Evolutionary conservation across 1,140 invertebrate species (phyloP), one percentile per base, ranked within the genome.

Genomic region (Lasaia peninsularis): DNA sequence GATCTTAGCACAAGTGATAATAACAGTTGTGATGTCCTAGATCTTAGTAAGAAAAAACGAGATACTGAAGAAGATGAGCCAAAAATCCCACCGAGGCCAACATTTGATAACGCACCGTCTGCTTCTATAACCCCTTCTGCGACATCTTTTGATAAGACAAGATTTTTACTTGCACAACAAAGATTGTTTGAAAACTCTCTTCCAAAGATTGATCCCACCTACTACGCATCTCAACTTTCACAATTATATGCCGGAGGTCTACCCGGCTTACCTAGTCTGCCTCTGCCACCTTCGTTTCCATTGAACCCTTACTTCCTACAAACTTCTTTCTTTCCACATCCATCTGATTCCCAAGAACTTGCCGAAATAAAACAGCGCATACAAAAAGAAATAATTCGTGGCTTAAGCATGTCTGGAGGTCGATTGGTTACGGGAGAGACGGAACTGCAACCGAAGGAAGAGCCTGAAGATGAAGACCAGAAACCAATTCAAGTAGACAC

Each of bases 11-110:
- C 94, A 87, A 81, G 71, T 63, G 88, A 89, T 33, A 86, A 81
- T 51, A 86, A 88, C 51, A 88, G 79, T 58, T 88, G 86, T 54
- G 94, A 96, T 82, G 95, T 95, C 2, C 82, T 98, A n/a, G 96
- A 98, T 86, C 91, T 98, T 60, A 96, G 95, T 73, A 95, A 95
- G 65, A 97, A 96, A 78, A 93, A 91, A 58, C 73, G 78, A n/a
- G 83, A 88, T 11, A 73, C 71, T 18, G 88, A 89, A 54, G 80
- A 88, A 2, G 87, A 90, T 9, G 83, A 87, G 8, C 83, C 83
- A 3, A 82, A 82, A 56, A 60, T 65, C 1, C 62, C 61, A 49
- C 69, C 82, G 6, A 74, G 81, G 33, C 74, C 84, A 11, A 74
- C 87, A 0, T 92, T 88, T 55, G 85, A 90, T 58, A 75, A 70